A percentile compares a stretch with the other conserved stretches of the same genome.
Evolutionary conservation across 2,888 invertebrate genomes (phyloP).

Genomic region (Lagria hirta): DNA sequence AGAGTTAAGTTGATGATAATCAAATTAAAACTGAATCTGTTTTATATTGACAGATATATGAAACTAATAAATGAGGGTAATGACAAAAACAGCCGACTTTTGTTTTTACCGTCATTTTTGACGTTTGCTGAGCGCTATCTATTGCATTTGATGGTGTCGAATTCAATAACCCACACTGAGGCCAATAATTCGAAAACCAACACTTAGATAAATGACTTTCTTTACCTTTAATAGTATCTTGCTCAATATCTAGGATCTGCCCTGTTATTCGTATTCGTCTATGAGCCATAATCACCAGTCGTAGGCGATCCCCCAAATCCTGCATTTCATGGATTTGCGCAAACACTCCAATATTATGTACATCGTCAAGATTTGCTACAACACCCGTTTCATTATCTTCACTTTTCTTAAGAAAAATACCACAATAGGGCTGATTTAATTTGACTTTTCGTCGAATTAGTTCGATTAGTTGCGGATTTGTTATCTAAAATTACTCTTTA

Average conservation of each 20-base stretch:
- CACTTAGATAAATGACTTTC: not conserved
- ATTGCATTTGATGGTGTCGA: no score
- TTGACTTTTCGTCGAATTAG: conserved; percentile 90
- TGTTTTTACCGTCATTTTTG: no score
- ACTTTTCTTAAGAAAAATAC: conserved; percentile 91
- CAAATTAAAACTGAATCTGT: no score
- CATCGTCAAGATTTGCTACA: conserved; percentile 78
- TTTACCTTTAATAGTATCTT: conserved; percentile 58
- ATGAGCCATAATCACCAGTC: conserved; percentile 94
- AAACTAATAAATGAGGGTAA: no score
- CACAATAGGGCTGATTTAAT: conserved; percentile 95
- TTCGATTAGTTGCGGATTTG: conserved; percentile 84
- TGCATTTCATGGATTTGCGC: conserved; percentile 98
- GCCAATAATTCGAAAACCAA: not conserved
- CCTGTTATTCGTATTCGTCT: conserved; percentile 80
- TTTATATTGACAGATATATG: no score
- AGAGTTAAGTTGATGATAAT: no score
- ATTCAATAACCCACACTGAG: no score
- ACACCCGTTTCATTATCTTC: conserved; percentile 87
- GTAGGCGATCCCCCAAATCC: conserved; percentile 85
- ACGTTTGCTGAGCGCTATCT: no score
- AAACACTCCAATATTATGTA: conserved; percentile 91
- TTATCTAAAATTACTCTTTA: conserved; percentile 62
- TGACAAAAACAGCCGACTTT: no score
- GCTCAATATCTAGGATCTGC: conserved; percentile 74